Evolutionary conservation across 2,888 invertebrate species (phyloP), one percentile per base, ranked within the genome.

Genomic region (Coleophora deauratella): DNA sequence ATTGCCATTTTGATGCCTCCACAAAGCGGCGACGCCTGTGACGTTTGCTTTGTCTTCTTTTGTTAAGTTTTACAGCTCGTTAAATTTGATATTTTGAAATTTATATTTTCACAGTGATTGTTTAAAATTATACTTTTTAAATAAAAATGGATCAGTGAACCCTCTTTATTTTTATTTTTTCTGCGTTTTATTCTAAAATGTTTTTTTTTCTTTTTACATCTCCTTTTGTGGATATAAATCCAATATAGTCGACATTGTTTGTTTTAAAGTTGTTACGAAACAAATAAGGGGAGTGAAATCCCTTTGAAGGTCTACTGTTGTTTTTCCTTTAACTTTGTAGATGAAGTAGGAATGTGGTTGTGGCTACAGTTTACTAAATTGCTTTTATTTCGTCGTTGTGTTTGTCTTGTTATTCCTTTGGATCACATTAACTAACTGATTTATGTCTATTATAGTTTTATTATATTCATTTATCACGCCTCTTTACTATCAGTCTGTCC

Each of bases 311-410:
- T 28, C 36, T 27, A 54, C 47, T 42, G 53, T 57, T 59, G 50
- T 55, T 52, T 52, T 40, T 28, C 38, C n/a, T 35, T 39, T 11
- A 57, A 61, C 54, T 56, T 65, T 54, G 54, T 51, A 52, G 54
- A 51, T 53, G 59, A 55, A 56, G 34, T 56, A 57, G 47, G 49
- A 56, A 61, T 60, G 58, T 54, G 52, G 55, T 54, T 60, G 58
- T 54, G 52, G 55, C 54, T 61, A 61, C 60, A 64, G 62, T 69
- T 64, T 59, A 57, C 61, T 47, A 51, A 68, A 67, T 63, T 59
- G 65, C 50, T 62, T 66, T 66, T 63, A 61, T 66, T 47, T 55
- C 51, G 47, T 44, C 52, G 45, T 56, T 69, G 63, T 59, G 52
- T 59, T 59, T 57, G 55, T 59, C 57, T 61, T 57, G 49, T 55